Conservation (phyloP, 2,888 invertebrate genomes). For the Caenorhabditis sulstoni region DNA sequence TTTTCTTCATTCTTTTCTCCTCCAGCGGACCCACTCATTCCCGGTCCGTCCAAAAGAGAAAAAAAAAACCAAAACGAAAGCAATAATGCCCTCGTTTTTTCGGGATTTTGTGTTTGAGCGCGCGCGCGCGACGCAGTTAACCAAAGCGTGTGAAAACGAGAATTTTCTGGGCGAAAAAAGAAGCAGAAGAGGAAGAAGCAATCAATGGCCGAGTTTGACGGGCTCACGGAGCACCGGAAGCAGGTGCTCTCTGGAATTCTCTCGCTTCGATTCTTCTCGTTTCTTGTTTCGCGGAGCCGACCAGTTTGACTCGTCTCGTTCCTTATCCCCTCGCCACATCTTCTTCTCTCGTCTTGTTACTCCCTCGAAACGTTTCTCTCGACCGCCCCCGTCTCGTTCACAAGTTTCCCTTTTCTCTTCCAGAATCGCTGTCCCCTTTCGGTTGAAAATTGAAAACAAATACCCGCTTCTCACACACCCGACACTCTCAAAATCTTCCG, state of each 20-base stretch:
- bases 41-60: not conserved
- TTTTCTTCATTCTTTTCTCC: slow-evolving; percentile 28
- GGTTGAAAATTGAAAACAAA: not conserved
- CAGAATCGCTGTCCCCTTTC: slow-evolving; percentile 8
- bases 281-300: slow-evolving; percentile 1
- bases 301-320: slow-evolving; percentile 32
- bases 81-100: slow-evolving; percentile 18
- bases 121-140: not conserved
- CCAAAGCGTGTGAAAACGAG: slow-evolving; percentile 18
- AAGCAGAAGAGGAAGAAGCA: slow-evolving; percentile 1
- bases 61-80: slow-evolving; percentile 12
- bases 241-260: slow-evolving; percentile 37
- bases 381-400: slow-evolving; percentile 2
- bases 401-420: slow-evolving; percentile 34
- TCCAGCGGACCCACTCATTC: slow-evolving; percentile 9
- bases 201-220: not conserved
- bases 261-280: slow-evolving; percentile 1
- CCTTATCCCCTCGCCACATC: slow-evolving; percentile 34
- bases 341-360: not conserved
- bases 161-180: slow-evolving; percentile 16
- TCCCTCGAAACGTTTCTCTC: not conserved
- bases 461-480: not conserved
- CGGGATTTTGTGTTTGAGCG: not conserved
- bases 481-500: not conserved
- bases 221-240: slow-evolving; percentile 6